Evolutionary conservation across 2,888 invertebrate genomes (phyloP).

Genomic region (Lepidocyrtinus sp.): DNA sequence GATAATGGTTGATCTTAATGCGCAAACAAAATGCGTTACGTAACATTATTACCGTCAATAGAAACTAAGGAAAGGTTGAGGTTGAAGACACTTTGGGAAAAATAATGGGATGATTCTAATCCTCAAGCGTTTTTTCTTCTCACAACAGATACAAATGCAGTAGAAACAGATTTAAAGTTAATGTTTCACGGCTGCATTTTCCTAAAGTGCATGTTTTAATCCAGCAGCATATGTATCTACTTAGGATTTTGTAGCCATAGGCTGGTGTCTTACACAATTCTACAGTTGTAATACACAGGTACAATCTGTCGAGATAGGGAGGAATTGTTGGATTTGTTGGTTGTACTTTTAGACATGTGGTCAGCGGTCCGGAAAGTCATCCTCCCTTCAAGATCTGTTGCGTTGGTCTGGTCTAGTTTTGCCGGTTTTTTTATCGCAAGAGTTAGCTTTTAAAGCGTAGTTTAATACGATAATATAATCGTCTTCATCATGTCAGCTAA

Average conservation of each 20-base stretch:
- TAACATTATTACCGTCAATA: conserved; percentile 21
- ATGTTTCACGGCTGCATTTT: background rate
- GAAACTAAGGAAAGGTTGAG: background rate
- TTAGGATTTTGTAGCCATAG: too few relatives aligned
- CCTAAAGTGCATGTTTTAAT: background rate
- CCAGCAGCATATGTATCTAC: too few relatives aligned
- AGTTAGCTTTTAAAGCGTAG: background rate
- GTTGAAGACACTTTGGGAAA: background rate
- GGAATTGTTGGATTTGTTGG: background rate
- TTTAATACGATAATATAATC: background rate
- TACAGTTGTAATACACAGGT: background rate
- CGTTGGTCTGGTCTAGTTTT: background rate
- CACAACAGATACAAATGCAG: background rate
- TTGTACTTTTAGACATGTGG: conserved; percentile 50
- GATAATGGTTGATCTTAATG: conserved; percentile 17
- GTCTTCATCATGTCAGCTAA: conserved; percentile 14
- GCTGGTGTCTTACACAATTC: background rate
- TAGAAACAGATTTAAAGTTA: background rate
- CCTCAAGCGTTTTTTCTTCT: background rate
- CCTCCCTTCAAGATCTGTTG: conserved; percentile 25
- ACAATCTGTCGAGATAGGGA: background rate
- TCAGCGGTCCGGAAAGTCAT: conserved; percentile 52
- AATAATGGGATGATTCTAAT: background rate
- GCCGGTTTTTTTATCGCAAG: conserved; percentile 23
- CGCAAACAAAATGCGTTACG: conserved; percentile 21